Base-by-base conservation (phyloP, 2,113 vertebrate genomes). In the Peucedramus taeniatus region DNA sequence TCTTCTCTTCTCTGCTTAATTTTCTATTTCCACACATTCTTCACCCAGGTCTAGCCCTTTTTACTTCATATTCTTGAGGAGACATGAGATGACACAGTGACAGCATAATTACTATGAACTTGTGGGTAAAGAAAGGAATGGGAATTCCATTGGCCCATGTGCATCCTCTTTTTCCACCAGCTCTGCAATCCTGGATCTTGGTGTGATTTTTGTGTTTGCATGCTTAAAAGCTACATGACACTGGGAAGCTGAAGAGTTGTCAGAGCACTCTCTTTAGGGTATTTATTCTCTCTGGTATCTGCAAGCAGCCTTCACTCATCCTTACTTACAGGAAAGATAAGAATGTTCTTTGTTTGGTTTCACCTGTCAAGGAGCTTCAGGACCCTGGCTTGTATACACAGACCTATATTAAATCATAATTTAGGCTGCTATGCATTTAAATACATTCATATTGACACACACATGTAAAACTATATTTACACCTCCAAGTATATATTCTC, bases 321-420 rank as follows among this genome's bases (percentile, higher is more conserved):
- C 31, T 68, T 44, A 47, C 33, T 64, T 72, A 27, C 3, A 66
- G 15, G 71, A 63, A 57, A 88, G n/a, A 88, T 42, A 76, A 85
- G 57, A 90, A 77, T 24, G 23, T 86, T 83, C 54, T 96, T 88
- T 93, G 44, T 74, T 85, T 86, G 28, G 13, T 85, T 92, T 83
- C 83, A 92, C 64, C 75, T 83, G 71, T 65, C 47, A 70, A 93
- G 50, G 30, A 80, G 56, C 22, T 76, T 69, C 30, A 74, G 42
- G 35, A 53, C 89, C 19, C 42, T 92, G 63, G 37, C 23, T 80
- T 85, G 33, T 50, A 61, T n/a, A 31, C 13, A 54, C 8, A 80
- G 76, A 83, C 26, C 5, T 61, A 35, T 57, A 81, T 54, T 61
- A 71, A 86, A 79, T 66, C 56, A 83, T 51, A 86, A 83, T 87